Evolutionary conservation across 1,140 invertebrate species (phyloP), one percentile per base, ranked within the genome.

Genomic region (Leucophenga varia): DNA sequence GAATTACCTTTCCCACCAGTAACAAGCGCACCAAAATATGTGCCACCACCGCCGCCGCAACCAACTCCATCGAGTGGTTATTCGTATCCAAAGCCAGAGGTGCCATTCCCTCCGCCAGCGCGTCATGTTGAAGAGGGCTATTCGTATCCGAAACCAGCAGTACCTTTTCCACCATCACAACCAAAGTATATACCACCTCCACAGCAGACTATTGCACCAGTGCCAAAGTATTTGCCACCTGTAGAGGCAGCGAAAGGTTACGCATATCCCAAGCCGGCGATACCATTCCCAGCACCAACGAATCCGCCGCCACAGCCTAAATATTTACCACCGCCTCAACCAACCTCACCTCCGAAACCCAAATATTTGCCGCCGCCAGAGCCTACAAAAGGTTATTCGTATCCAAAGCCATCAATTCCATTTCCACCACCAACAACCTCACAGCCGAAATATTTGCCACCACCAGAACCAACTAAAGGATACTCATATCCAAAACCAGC

Each of bases 141-240:
- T n/a, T 47, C 53, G 10, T 64, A 64, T 8, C 61, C 64, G 12
- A 71, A 61, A 46, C 67, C 68, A 14, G 37, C 31, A 10, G 36
- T 64, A 28, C 60, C 57, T 1, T 68, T 46, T 12, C 31, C 22
- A 14, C 57, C 55, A 2, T 31, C 49, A 12, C 35, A 42, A 16
- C 39, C 40, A 12, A 43, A 20, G 4, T 60, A 61, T 10, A 16
- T 60, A 22, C 58, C 31, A 46, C 59, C 21, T 9, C 41, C 12
- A 34, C 59, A 35, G 37, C 51, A 41, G 37, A 43, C 41, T 25
- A 44, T 49, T 28, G 54, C 61, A 34, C 32, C 12, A 14, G 32
- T 6, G 10, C 5, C 5, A 25, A 6, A 25, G 5, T 5, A 25
- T 25, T 25, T 6, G 5, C 22, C 22, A 25, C 5, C 5, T 6